Base-by-base conservation (phyloP, 1,140 invertebrate genomes). In the Diachasma alloeum region DNA sequence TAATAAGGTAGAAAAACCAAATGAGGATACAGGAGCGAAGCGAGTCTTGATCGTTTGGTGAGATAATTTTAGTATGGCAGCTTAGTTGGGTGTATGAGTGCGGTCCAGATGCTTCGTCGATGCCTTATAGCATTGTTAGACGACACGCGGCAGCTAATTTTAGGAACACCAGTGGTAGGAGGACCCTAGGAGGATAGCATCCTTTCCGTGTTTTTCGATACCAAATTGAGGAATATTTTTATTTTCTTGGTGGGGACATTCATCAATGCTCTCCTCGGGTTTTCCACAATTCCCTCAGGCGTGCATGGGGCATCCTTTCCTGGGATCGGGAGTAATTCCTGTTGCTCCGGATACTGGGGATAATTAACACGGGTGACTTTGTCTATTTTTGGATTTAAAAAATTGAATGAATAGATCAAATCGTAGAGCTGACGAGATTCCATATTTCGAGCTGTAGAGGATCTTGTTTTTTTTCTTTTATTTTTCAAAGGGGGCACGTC, bases 81-180 rank as follows among this genome's bases (percentile, higher is more conserved):
- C 24, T 59, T 39, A 69, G 26, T 44, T 66, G 13, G 63, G 78
- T 68, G 36, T 36, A 56, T 13, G 73, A 63, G 75, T 79, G 78
- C 69, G 75, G 79, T 83, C 83, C 84, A 84, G 79, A 79, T 83
- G 84, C 77, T 79, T 53, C 74, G 68, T 67, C 68, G 75, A 74
- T 78, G 77, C 59, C 36, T 72, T 72, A 44, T 76, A 74, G 80
- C 80, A 84, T 86, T 84, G 80, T 83, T 81, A 81, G 80, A 71
- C 69, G 76, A 74, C 75, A 73, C 69, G 75, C 36, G 46, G 26
- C 56, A 44, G 76, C 80, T 86, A 85, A 84, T 81, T 84, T 85
- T 84, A 85, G 82, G 77, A 36, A 37, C 53, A 22, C 63, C 31
- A 68, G 11, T 0, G 31, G 19, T 56, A 24, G 48, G 36, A 59